These are phyloP conservation scores for Calcarius ornatus DNA, from an alignment of 2,113 vertebrate genomes.

Conservation along the genomic window DNA sequence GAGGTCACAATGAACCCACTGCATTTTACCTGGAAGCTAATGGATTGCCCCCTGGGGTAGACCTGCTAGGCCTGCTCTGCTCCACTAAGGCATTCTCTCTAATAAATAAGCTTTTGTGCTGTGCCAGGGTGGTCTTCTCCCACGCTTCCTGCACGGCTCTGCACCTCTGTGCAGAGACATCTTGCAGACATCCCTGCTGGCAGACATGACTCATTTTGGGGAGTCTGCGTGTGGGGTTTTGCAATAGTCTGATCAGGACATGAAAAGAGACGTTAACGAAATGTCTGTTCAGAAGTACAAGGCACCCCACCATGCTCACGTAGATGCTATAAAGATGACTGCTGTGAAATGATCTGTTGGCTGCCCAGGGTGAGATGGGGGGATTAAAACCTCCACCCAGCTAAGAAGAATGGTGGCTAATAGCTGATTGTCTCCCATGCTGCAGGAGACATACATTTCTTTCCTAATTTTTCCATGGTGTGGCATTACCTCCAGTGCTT, in stretches of 20 bases:
- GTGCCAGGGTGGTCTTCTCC: background rate
- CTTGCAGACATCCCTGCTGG: background rate
- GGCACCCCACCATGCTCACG: background rate
- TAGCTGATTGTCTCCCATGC: background rate
- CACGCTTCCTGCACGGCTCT: accelerated
- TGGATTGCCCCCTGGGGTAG: accelerated
- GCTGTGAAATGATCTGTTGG: background rate
- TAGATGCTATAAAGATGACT: background rate
- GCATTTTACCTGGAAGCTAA: background rate
- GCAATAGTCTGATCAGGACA: conserved; percentile 25
- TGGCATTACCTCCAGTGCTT: background rate
- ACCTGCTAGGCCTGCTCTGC: background rate
- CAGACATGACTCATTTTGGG: conserved; percentile 41
- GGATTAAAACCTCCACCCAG: background rate
- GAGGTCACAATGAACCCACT: background rate
- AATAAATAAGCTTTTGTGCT: background rate
- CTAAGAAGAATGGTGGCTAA: background rate
- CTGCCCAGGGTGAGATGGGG: background rate
- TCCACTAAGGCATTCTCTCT: background rate
- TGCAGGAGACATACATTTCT: background rate
- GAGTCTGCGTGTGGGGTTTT: background rate
- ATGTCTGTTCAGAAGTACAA: background rate
- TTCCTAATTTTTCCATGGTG: background rate
- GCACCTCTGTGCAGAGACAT: background rate
- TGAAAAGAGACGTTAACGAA: background rate